Evolutionary conservation across 2,888 invertebrate species (phyloP).

Genomic region (Nasonovia ribisnigri): DNA sequence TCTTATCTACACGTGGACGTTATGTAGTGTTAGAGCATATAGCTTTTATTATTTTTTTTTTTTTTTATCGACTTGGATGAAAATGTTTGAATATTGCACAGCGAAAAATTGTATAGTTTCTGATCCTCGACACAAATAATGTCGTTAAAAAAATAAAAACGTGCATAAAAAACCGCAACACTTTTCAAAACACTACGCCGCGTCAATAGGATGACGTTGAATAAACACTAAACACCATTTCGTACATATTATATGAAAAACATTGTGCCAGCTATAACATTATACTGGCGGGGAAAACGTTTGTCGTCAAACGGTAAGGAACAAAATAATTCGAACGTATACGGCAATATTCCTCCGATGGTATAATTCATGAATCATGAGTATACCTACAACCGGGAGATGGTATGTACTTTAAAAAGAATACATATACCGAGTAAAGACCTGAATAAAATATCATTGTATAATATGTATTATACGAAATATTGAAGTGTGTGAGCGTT

Average conservation of each 20-base stretch:
- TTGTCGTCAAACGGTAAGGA: background rate
- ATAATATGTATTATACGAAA: background rate
- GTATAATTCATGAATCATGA: background rate
- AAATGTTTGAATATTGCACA: background rate
- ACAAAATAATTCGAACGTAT: background rate
- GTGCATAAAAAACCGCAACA: background rate
- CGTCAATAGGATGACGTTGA: conserved; percentile 16
- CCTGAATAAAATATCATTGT: background rate
- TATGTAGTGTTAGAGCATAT: background rate
- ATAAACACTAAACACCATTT: conserved; percentile 1
- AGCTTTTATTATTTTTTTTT: background rate
- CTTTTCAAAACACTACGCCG: background rate
- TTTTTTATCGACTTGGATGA: background rate
- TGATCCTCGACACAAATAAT: background rate
- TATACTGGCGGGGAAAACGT: background rate
- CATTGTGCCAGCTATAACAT: background rate
- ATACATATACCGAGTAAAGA: background rate
- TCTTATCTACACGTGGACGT: background rate
- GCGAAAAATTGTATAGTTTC: background rate
- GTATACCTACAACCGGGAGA: background rate
- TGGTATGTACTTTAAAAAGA: background rate
- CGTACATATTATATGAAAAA: background rate
- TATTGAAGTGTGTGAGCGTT: background rate
- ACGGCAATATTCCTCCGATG: background rate
- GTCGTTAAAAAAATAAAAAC: background rate